These are phyloP conservation scores for Pantelozetes paolii DNA, from an alignment of 2,888 invertebrate species.

Conservation along the genomic window DNA sequence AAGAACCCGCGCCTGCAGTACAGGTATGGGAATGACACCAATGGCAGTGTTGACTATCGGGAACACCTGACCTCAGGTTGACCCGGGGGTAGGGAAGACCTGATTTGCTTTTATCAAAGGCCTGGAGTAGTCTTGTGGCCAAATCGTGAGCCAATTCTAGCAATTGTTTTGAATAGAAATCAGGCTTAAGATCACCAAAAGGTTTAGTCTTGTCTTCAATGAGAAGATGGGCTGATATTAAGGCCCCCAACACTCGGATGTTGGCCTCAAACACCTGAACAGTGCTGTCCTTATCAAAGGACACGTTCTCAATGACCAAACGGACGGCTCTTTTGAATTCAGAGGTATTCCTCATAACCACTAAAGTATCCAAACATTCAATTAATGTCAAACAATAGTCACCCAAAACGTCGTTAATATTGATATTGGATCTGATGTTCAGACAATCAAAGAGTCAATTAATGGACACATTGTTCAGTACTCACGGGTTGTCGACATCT, in stretches of 20 bases:
- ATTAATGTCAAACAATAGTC: constrained; percentile 62
- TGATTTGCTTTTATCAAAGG: constrained; percentile 60
- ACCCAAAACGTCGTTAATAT: constrained; percentile 64
- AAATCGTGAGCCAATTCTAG: constrained; percentile 61
- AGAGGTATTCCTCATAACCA: constrained; percentile 59
- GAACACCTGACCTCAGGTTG: constrained; percentile 58
- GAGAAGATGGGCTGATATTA: constrained; percentile 62
- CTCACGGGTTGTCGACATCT: constrained; percentile 61
- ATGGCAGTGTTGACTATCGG: constrained; percentile 48
- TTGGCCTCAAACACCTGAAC: constrained; percentile 65
- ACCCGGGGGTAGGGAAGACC: constrained; percentile 60
- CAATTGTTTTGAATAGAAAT: constrained; percentile 59
- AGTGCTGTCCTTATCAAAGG: constrained; percentile 60
- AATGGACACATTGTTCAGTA: constrained; percentile 41
- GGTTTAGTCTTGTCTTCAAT: constrained; percentile 58
- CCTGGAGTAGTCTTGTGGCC: constrained; percentile 59
- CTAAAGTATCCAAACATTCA: constrained; percentile 61
- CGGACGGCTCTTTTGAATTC: constrained; percentile 61
- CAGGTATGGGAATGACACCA: constrained; percentile 60
- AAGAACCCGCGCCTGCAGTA: constrained; percentile 62
- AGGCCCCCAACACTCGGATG: constrained; percentile 60
- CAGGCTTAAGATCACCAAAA: constrained; percentile 57
- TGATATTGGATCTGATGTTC: constrained; percentile 59
- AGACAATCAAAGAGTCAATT: not conserved
- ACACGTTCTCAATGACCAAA: constrained; percentile 59